These are phyloP conservation scores for Athene noctua DNA, from an alignment of 2,113 vertebrate species.

Conservation along the genomic window DNA sequence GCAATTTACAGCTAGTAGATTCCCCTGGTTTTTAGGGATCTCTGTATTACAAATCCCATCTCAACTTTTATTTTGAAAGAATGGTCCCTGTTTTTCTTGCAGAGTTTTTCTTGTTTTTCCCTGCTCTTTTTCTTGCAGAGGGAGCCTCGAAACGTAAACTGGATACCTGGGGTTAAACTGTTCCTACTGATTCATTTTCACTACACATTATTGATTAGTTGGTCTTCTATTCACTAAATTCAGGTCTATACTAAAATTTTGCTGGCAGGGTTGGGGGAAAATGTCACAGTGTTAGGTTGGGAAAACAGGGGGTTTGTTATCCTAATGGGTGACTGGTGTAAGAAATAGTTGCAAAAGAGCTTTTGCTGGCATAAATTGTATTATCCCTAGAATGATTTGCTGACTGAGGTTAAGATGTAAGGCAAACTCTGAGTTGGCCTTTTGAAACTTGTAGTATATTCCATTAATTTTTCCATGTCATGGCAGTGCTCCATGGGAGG, in stretches of 20 bases:
- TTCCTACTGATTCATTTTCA: not conserved
- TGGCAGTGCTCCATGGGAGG: not conserved
- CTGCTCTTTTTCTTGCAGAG: not conserved
- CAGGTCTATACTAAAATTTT: not conserved
- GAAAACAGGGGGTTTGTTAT: not conserved
- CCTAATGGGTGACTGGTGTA: not conserved
- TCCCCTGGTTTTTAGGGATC: not conserved
- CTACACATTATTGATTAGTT: not conserved
- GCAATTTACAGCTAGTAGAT: not conserved
- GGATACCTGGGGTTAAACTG: not conserved
- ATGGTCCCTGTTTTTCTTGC: not conserved
- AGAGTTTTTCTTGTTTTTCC: not conserved
- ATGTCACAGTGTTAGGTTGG: not conserved
- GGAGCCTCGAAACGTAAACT: not conserved
- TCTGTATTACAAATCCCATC: not conserved
- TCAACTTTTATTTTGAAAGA: not conserved
- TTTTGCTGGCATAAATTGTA: not conserved
- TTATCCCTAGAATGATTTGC: not conserved
- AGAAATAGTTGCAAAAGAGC: not conserved
- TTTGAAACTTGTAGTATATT: not conserved
- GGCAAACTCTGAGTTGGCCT: not conserved
- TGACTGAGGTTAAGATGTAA: not conserved
- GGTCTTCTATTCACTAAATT: not conserved
- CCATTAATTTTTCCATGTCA: not conserved
- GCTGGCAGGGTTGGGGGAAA: not conserved